Evolutionary conservation across 2,888 invertebrate genomes (phyloP), one percentile per base, ranked within the genome.

Genomic region (Plagodis dolabraria): DNA sequence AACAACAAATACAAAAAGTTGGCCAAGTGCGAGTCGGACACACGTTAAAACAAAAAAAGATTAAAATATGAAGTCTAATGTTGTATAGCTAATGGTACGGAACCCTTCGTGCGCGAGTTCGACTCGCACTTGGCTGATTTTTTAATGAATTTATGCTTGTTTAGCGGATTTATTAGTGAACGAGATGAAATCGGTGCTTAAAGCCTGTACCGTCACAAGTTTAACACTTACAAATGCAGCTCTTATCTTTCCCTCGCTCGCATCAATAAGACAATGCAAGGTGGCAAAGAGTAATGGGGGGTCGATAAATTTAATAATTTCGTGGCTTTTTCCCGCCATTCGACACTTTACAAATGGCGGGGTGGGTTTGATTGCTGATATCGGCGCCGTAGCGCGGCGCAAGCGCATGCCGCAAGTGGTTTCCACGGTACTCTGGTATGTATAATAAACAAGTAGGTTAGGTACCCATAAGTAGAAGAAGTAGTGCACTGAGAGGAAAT

Each of bases 361-460:
- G 81, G 81, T 74, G 82, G 67, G 64, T 68, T 62, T 63, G 78
- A 78, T 80, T 64, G 58, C 55, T 62, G 78, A 77, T 80, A 80
- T 62, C 63, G 55, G 22, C 1, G 22, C 22, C 22, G 22, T 22
- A 22, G 22, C 22, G 22, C 22, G 22, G 66, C 54, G 57, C 60
- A 44, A 11, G 57, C 62, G 62, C 61, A 60, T 22, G 54, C 54
- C 42, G 50, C 59, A 54, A 54, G 59, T 47, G 51, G 43, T 53
- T 56, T 57, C 53, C 56, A 33, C 33, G 33, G 33, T 44, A 45
- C 47, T 43, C 12, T 47, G n/a, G 35, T 44, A 48, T 46, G 43
- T 34, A 52, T 52, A 12, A 44, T 10, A 12, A 51, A 5, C 35
- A 12, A n/a, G 33, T 48, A 38, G 7, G 47, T 48, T 8, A 12